Base-by-base conservation (phyloP, 2,888 invertebrate genomes). In the Ecdyonurus torrentis region DNA sequence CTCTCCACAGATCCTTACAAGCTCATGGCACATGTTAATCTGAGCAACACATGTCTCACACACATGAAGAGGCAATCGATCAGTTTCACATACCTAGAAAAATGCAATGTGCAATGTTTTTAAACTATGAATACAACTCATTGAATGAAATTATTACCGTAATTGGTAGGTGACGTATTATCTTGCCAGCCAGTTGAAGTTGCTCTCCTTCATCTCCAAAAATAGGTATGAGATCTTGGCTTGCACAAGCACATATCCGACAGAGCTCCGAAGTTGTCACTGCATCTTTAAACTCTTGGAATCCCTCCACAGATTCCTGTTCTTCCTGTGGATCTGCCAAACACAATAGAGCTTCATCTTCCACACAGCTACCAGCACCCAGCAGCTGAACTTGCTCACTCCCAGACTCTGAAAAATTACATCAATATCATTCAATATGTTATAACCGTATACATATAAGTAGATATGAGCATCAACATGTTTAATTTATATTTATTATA, bases 161-260 rank as follows among this genome's bases (percentile, higher is more conserved):
- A 15, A 37, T 37, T 5, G 37, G 37, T 37, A 37, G 37, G 37
- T 37, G 37, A 10, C 37, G 5, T 5, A 15, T 37, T 5, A 37
- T 37, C 37, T 37, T 37, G 37, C 37, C 37, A 37, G 37, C 37
- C 37, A 37, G 37, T 15, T 37, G 37, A 5, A 37, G 37, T 5
- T 5, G 5, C 37, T 37, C 37, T 37, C 37, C 37, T 15, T 37
- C 37, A 5, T 10, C 5, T 10, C 37, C 37, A 63, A 66, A 59
- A 62, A 64, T 60, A 22, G 61, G 60, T 18, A 66, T 53, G n/a
- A 66, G 23, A n/a, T 65, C 63, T 2, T 52, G 50, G 18, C 61
- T 61, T 19, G 63, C 50, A 23, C 53, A 25, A 18, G 64, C 66
- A 65, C 66, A 66, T 22, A 66, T 53, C 19, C 66, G 61, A 52